Percentiles rank a stretch among this genome's conserved stretches.
phyloP scores from a whole-genome alignment of 92 coral and sea anemone species.

The Parazoanthus swiftii region DNA sequence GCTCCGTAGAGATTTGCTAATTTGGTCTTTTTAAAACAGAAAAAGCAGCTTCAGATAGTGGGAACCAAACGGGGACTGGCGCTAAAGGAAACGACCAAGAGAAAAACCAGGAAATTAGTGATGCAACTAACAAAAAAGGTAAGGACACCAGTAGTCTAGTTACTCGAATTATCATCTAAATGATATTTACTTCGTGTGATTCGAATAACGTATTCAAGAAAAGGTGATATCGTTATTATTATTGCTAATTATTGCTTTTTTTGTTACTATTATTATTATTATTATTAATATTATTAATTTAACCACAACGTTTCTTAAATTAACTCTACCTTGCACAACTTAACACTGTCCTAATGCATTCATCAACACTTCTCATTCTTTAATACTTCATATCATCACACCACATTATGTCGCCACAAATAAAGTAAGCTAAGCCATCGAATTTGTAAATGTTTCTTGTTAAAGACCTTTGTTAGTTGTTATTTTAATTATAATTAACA shows the following conservation, averaged over 20 bases:
- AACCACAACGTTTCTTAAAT: too few relatives aligned
- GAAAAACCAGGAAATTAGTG: neutral
- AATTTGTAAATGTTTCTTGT: neutral
- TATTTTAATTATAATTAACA: too few relatives aligned
- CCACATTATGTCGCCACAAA: neutral
- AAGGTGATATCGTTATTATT: too few relatives aligned
- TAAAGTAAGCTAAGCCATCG: too few relatives aligned
- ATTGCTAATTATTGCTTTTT: too few relatives aligned
- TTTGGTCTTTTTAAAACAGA: neutral
- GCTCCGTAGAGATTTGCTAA: neutral
- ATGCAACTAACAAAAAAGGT: neutral
- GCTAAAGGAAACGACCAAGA: neutral
- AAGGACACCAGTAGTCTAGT: neutral
- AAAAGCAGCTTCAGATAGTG: neutral
- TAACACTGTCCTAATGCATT: too few relatives aligned
- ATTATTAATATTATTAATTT: too few relatives aligned
- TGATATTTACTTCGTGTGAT: neutral
- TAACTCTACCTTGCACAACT: too few relatives aligned
- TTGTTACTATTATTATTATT: too few relatives aligned
- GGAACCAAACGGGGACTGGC: neutral
- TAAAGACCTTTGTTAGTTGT: neutral
- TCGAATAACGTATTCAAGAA: neutral
- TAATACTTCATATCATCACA: neutral
- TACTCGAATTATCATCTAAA: neutral
- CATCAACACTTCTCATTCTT: neutral